Conservation (phyloP, 2,888 invertebrate species). For the Eupithecia insigniata region DNA sequence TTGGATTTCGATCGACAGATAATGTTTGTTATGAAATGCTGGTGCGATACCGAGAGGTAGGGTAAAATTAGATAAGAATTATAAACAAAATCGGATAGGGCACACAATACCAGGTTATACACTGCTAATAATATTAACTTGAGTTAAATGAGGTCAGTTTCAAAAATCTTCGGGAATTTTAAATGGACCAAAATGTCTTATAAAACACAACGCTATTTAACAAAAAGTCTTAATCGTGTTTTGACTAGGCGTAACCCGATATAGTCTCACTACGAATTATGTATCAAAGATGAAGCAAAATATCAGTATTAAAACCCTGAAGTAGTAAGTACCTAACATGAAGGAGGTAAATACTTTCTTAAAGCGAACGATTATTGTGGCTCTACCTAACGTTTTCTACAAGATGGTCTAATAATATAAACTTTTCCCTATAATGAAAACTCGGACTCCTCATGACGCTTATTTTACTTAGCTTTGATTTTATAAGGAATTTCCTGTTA, state of each 20-base stretch:
- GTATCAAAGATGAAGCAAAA: too few species aligned
- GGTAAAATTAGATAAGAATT: too few species aligned
- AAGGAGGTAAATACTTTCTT: neutral
- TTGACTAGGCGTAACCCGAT: too few species aligned
- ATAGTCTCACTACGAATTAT: too few species aligned
- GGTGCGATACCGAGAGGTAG: neutral
- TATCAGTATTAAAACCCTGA: neutral
- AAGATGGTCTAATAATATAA: conserved; percentile 23
- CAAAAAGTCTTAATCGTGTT: too few species aligned
- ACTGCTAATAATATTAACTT: too few species aligned
- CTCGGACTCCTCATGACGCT: conserved; percentile 26
- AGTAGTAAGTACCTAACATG: neutral
- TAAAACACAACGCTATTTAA: neutral
- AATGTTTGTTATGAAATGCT: neutral
- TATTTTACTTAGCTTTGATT: conserved; percentile 8
- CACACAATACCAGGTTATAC: too few species aligned
- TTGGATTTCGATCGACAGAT: neutral
- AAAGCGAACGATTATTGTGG: conserved; percentile 44
- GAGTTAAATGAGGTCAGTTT: too few species aligned
- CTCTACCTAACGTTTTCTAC: conserved; percentile 55
- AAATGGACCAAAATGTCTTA: neutral
- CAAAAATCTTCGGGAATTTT: too few species aligned
- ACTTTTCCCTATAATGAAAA: conserved; percentile 29
- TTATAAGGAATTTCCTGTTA: conserved; percentile 15
- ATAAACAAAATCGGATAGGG: too few species aligned